Evolutionary conservation across 2,888 invertebrate species (phyloP).

Genomic region (Agrochola lychnidis): DNA sequence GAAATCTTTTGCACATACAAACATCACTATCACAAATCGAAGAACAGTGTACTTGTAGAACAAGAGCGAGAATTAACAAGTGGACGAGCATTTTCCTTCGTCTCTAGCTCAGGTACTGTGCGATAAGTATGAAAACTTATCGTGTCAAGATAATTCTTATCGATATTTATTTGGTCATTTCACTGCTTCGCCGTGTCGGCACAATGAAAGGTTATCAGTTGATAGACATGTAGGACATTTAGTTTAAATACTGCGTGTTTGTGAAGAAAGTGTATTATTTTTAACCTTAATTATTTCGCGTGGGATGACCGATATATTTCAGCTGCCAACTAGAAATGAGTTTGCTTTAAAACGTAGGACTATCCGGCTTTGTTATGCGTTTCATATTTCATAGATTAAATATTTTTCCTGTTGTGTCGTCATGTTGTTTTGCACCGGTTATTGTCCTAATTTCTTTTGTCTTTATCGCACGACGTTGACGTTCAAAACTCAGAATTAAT

Average conservation of each 20-base stretch:
- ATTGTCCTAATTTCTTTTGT: constrained; percentile 27
- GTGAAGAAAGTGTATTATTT: constrained; percentile 1
- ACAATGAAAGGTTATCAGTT: constrained; percentile 54
- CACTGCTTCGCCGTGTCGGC: constrained; percentile 66
- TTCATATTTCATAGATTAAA: constrained; percentile 42
- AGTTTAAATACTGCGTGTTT: constrained; percentile 9
- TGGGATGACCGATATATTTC: constrained; percentile 16
- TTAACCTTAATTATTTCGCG: neutral
- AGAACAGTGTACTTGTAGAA: constrained; percentile 70
- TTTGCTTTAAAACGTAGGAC: neutral
- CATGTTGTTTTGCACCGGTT: constrained; percentile 23
- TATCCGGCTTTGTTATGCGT: constrained; percentile 16
- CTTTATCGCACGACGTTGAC: neutral
- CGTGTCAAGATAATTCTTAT: constrained; percentile 69
- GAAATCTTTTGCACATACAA: constrained; percentile 74
- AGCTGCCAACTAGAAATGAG: constrained; percentile 18
- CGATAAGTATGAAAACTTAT: constrained; percentile 73
- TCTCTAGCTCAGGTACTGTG: constrained; percentile 56
- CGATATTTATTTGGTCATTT: constrained; percentile 82
- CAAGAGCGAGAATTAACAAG: constrained; percentile 64
- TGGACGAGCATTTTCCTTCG: constrained; percentile 69
- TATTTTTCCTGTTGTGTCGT: constrained; percentile 15
- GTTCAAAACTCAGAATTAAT: constrained; percentile 10
- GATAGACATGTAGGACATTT: constrained; percentile 42
- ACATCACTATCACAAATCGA: constrained; percentile 76